phyloP scores from a whole-genome alignment of 2,113 vertebrate genomes.

The Hystrix brachyura region DNA sequence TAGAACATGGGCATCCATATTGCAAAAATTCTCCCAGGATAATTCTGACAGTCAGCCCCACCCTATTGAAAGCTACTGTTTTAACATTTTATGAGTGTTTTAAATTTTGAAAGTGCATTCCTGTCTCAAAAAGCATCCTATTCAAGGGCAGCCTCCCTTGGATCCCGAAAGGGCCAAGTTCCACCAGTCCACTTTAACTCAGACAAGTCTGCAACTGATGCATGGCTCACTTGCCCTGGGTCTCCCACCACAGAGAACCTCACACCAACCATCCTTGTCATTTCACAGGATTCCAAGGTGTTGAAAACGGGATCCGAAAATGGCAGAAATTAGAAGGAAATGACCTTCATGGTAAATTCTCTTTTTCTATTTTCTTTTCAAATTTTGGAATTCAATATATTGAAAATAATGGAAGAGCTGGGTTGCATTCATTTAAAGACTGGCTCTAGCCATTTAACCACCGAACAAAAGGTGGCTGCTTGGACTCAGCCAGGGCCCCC shows the following conservation, averaged over 20 bases:
- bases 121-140: not conserved
- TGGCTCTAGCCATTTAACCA: not conserved
- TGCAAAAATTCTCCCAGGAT: not conserved
- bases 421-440: not conserved
- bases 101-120: not conserved
- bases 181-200: not conserved
- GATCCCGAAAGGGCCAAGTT: not conserved
- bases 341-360: constrained; percentile 79
- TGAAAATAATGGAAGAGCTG: not conserved
- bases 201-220: not conserved
- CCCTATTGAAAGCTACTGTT: not conserved
- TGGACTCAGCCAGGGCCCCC: not conserved
- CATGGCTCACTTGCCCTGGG: fast-evolving
- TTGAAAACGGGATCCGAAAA: constrained; percentile 83
- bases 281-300: constrained; percentile 76
- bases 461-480: not conserved
- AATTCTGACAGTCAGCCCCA: not conserved
- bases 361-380: constrained; percentile 30
- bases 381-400: not conserved
- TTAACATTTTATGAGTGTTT: not conserved
- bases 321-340: constrained; percentile 70
- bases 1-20: not conserved
- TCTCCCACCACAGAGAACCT: not conserved
- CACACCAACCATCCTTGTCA: not conserved
- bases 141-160: not conserved